Conservation (phyloP, 2,113 vertebrate species). For the Microcebus griseorufus region DNA sequence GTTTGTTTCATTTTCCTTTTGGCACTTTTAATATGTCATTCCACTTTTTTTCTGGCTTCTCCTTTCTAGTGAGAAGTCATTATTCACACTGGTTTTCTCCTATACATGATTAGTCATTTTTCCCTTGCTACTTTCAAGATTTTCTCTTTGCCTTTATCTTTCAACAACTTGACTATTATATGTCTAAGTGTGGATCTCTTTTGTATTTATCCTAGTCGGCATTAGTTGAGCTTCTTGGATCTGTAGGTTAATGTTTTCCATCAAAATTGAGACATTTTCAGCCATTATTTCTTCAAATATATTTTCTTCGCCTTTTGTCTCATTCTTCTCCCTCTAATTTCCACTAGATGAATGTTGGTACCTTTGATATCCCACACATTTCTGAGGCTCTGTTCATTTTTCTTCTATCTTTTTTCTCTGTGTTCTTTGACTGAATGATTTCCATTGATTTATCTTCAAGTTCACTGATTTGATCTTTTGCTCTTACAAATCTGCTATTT, state of each 20-base stretch:
- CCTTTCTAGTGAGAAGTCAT: neutral
- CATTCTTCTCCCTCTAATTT: neutral
- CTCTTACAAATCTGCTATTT: neutral
- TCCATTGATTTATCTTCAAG: neutral
- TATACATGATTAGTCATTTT: neutral
- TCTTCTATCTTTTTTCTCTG: neutral
- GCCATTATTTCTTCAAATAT: slow-evolving; percentile 28
- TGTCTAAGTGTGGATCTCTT: neutral
- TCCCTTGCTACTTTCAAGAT: slow-evolving; percentile 26
- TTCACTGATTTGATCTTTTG: neutral
- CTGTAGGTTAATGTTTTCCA: neutral
- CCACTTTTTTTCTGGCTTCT: neutral
- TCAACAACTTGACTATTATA: neutral
- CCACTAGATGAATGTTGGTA: neutral
- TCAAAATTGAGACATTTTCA: neutral
- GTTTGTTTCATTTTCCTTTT: slow-evolving; percentile 21
- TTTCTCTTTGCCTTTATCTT: neutral
- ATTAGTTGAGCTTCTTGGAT: neutral
- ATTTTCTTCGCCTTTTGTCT: neutral
- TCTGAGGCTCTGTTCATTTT: slow-evolving; percentile 13
- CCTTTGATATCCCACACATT: neutral
- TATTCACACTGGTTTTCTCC: neutral
- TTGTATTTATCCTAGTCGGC: neutral
- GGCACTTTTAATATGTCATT: neutral
- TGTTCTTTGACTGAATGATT: neutral